These are phyloP conservation scores for Nycticryphes semicollaris DNA, from an alignment of 2,113 vertebrate species.

Conservation along the genomic window DNA sequence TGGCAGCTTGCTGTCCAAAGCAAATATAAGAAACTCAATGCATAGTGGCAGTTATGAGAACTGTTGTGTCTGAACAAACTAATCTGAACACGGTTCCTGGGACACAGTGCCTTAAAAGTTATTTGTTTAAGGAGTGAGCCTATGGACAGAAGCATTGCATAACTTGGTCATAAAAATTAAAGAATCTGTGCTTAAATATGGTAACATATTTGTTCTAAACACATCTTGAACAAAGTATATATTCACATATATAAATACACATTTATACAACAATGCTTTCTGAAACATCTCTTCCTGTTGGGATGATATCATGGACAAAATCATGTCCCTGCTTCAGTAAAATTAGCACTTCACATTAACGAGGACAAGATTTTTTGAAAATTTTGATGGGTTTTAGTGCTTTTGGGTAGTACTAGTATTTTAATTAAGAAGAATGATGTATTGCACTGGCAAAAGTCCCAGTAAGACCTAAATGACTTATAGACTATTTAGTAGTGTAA, in stretches of 20 bases:
- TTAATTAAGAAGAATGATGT: conserved; percentile 63
- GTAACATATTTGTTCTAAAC: not conserved
- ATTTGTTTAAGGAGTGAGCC: not conserved
- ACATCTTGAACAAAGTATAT: not conserved
- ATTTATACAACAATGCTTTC: not conserved
- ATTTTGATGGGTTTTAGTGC: conserved; percentile 41
- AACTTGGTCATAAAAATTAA: not conserved
- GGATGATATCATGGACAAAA: not conserved
- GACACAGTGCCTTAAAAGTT: conserved; percentile 6
- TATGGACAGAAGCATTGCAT: not conserved
- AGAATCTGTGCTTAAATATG: not conserved
- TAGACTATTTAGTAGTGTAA: conserved; percentile 51
- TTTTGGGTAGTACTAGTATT: conserved; percentile 39
- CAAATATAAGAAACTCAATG: conserved; percentile 9
- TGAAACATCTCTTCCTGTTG: not conserved
- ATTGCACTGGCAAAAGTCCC: conserved; percentile 58
- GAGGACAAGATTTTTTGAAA: not conserved
- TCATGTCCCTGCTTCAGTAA: not conserved
- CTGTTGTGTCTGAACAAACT: conserved; percentile 41
- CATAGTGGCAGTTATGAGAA: conserved; percentile 39
- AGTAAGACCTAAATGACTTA: conserved; percentile 52
- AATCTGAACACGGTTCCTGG: not conserved
- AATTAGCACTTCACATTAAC: not conserved
- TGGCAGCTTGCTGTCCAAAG: conserved; percentile 64
- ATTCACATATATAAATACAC: not conserved